Conservation (phyloP, 2,888 invertebrate genomes). For the Cryptocephalus moraei region DNA sequence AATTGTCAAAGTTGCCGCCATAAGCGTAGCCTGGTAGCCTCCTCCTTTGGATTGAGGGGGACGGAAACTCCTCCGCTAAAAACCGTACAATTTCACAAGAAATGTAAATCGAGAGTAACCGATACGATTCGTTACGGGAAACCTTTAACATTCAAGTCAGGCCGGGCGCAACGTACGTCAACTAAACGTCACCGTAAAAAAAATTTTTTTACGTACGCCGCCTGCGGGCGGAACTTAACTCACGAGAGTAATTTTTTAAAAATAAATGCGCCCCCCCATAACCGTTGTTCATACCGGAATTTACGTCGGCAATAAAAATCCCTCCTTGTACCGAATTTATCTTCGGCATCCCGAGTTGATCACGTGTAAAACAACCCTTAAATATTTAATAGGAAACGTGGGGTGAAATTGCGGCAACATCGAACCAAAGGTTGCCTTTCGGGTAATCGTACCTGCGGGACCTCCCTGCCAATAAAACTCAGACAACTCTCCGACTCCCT, state of each 20-base stretch:
- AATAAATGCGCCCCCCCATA: constrained; percentile 1
- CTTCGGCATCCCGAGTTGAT: constrained; percentile 20
- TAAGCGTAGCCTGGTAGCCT: too few species aligned
- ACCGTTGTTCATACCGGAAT: constrained; percentile 8
- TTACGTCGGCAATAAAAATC: constrained; percentile 15
- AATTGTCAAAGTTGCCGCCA: too few species aligned
- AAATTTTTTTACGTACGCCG: background rate
- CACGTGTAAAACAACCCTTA: constrained; percentile 25
- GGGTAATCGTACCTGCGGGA: constrained; percentile 34
- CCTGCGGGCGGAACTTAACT: background rate
- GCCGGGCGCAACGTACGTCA: too few species aligned
- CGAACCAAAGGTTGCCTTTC: constrained; percentile 14
- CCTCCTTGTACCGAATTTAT: constrained; percentile 13
- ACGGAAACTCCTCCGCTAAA: too few species aligned
- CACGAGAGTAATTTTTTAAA: background rate
- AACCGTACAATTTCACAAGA: too few species aligned
- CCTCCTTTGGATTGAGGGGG: too few species aligned
- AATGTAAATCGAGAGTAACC: too few species aligned
- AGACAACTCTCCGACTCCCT: constrained; percentile 16
- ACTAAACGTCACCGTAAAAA: background rate
- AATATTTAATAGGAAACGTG: constrained; percentile 21
- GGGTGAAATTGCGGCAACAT: constrained; percentile 11
- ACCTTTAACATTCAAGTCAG: too few species aligned
- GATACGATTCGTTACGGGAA: too few species aligned
- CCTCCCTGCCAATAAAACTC: constrained; percentile 32